These are phyloP conservation scores for Hepsetus odoe DNA, from an alignment of 2,113 vertebrate species.

Conservation along the genomic window DNA sequence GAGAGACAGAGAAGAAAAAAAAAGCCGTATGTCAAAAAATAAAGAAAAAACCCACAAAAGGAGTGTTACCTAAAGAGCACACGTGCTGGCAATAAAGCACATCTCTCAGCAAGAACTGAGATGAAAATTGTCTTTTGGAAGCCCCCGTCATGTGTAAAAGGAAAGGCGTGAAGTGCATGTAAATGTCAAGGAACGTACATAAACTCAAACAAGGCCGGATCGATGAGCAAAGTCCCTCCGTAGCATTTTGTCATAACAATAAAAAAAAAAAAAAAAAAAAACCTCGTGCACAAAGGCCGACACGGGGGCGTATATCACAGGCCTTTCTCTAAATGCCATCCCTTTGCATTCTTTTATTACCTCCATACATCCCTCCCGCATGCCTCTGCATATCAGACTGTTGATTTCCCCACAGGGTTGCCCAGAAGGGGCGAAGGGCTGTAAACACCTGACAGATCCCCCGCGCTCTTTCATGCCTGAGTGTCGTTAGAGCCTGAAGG, in stretches of 20 bases:
- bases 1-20: conserved; percentile 2
- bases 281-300: conserved; percentile 37
- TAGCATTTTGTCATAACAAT: conserved; percentile 44
- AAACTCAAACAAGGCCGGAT: conserved; percentile 54
- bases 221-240: conserved; percentile 42
- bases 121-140: conserved; percentile 34
- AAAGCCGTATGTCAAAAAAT: conserved; percentile 33
- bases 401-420: conserved; percentile 49
- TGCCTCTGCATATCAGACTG: conserved; percentile 52
- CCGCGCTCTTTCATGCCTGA: conserved; percentile 39
- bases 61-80: conserved; percentile 33
- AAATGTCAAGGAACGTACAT: conserved; percentile 57
- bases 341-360: conserved; percentile 49
- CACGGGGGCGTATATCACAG: conserved; percentile 39
- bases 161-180: conserved; percentile 39
- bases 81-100: conserved; percentile 41
- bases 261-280: conserved; percentile 39
- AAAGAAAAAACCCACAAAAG: no score
- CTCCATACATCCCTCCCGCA: conserved; percentile 18
- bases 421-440: conserved; percentile 26
- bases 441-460: conserved; percentile 35
- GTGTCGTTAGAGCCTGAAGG: conserved; percentile 46
- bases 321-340: conserved; percentile 50
- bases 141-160: conserved; percentile 47
- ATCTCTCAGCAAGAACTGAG: conserved; percentile 29